Evolutionary conservation across 2,797 vertebrate genomes (phyloP).

Genomic region (Amazona finschi): DNA sequence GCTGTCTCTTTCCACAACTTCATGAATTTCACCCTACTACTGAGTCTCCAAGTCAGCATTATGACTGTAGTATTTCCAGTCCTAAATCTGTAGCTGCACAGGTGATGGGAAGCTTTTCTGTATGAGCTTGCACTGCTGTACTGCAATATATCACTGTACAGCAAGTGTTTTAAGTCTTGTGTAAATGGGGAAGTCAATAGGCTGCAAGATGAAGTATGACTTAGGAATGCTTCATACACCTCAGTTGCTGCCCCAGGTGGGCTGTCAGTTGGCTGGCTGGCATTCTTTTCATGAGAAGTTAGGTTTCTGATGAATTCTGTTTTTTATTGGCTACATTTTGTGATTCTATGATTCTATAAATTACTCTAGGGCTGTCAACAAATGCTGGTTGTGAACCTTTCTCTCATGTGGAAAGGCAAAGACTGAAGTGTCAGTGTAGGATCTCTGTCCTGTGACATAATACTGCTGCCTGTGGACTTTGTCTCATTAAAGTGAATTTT

Average conservation of each 20-base stretch:
- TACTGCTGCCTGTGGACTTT: not conserved
- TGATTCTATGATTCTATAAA: not conserved
- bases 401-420: not conserved
- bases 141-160: too few relatives aligned
- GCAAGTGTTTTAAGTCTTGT: not conserved
- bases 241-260: fast-evolving
- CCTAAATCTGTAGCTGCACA: too few relatives aligned
- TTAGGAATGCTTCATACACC: fast-evolving
- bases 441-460: not conserved
- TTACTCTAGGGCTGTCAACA: not conserved
- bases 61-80: not conserved
- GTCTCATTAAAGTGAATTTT: not conserved
- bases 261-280: not conserved
- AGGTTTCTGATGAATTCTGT: not conserved
- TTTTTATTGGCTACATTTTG: fast-evolving
- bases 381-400: not conserved
- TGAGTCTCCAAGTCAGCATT: not conserved
- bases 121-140: not conserved
- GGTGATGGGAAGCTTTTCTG: not conserved
- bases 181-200: fast-evolving
- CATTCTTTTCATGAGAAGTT: fast-evolving
- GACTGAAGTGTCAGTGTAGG: not conserved
- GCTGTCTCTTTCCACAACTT: not conserved
- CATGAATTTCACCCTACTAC: not conserved
- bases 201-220: not conserved